Evolutionary conservation across 2,888 invertebrate genomes (phyloP).

Genomic region (Drosophila histrio): DNA sequence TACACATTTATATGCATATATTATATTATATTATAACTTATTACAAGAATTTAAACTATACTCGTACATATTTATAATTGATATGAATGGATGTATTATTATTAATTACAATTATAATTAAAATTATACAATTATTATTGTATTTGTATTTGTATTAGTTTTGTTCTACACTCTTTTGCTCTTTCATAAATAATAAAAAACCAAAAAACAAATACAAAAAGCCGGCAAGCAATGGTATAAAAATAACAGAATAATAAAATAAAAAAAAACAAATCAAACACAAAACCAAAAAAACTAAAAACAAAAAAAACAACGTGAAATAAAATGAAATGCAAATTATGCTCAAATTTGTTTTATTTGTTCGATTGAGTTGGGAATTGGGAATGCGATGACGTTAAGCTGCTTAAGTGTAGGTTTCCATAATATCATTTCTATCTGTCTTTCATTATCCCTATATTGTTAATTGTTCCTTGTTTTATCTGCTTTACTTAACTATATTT

Average conservation of each 20-base stretch:
- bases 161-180: conserved; percentile 82
- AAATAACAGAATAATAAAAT: conserved; percentile 47
- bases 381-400: not conserved
- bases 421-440: not conserved
- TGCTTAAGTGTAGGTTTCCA: too few species aligned
- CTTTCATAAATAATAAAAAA: conserved; percentile 77
- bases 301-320: conserved; percentile 42
- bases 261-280: conserved; percentile 23
- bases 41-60: conserved; percentile 54
- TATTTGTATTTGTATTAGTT: conserved; percentile 83
- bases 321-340: conserved; percentile 53
- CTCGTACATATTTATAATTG: conserved; percentile 55
- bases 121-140: conserved; percentile 79
- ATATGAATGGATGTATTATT: conserved; percentile 62
- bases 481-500: too few species aligned
- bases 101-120: conserved; percentile 62
- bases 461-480: too few species aligned
- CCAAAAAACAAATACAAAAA: conserved; percentile 45
- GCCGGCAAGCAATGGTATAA: conserved; percentile 72
- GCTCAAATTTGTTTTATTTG: conserved; percentile 4
- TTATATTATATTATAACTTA: conserved; percentile 47
- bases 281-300: conserved; percentile 11
- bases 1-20: conserved; percentile 58
- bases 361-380: not conserved
- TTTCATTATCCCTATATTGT: too few species aligned